Conservation (phyloP, 1,140 invertebrate species). For the Nymphalis io region DNA sequence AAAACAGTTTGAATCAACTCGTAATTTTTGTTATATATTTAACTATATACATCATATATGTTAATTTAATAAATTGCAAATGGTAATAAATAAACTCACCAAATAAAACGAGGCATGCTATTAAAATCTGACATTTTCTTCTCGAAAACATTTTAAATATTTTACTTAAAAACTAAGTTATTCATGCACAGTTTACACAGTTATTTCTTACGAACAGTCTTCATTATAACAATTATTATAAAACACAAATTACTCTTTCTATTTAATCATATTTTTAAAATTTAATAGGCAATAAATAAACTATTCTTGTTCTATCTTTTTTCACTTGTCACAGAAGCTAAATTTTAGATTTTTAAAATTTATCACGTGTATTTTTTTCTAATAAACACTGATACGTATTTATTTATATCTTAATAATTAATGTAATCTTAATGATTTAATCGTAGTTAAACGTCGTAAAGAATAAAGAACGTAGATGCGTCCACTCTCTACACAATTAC, state of each 20-base stretch:
- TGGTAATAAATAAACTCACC: conserved; percentile 7
- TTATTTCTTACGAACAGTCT: conserved; percentile 5
- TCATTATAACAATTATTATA: not conserved
- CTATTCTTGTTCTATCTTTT: no score
- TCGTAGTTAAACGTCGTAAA: conserved; percentile 8
- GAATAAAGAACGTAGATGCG: conserved; percentile 21
- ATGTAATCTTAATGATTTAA: not conserved
- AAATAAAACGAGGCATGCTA: conserved; percentile 6
- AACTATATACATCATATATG: no score
- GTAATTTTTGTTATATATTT: no score
- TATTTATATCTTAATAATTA: no score
- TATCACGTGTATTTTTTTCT: no score
- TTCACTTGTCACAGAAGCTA: not conserved
- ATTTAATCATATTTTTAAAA: no score
- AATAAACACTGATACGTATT: no score
- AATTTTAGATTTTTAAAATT: no score
- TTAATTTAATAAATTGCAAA: not conserved
- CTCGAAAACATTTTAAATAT: conserved; percentile 3
- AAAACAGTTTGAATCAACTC: no score
- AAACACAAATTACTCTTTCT: not conserved
- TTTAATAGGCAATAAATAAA: no score
- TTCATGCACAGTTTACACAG: not conserved
- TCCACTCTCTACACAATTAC: conserved; percentile 27
- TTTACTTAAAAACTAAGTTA: not conserved
- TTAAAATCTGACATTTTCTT: conserved; percentile 7